Base-by-base conservation (phyloP, 1,140 invertebrate genomes). In the Drosophila nikananu region DNA sequence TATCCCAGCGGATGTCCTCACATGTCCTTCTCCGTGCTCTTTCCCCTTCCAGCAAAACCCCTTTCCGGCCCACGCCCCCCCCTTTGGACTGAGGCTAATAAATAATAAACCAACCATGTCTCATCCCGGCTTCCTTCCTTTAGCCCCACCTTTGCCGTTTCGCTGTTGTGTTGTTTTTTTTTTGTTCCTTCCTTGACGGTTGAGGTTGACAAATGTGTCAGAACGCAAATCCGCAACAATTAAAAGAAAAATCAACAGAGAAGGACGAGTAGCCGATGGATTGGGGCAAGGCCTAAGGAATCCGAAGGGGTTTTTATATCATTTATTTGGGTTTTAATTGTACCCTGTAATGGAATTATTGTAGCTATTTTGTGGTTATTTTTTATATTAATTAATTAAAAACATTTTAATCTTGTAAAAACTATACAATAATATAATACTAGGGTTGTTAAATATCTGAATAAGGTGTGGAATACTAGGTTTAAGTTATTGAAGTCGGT, bases 161-260 rank as follows among this genome's bases (percentile, higher is more conserved):
- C 13, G 2, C 12, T 30, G 17, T 51, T 27, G n/a, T 10, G 15
- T 32, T 15, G 5, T 44, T 27, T 44, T 74, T 44, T 30, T 74
- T 80, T 82, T 75, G 67, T 73, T 37, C 59, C 54, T 57, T 57
- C 54, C 35, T 57, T 57, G 54, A 57, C 54, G 35, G 81, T 92
- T 92, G 91, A 92, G 91, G 91, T 92, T 92, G 91, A 92, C 91
- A 92, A 92, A 92, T 92, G 91, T 92, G 91, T 92, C 91, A 92
- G 91, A 92, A 92, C 87, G 91, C 91, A 92, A 92, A 92, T 92
- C 91, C 91, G 91, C 91, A 92, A 92, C 91, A 92, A 92, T 92
- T 92, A 92, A 92, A 92, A 92, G 81, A 92, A 92, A 92, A 91
- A 92, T 92, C 91, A 92, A 92, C 91, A 92, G 75, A 84, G 80